Conservation (phyloP, 2,888 invertebrate genomes). For the Odontocolon sp. region DNA sequence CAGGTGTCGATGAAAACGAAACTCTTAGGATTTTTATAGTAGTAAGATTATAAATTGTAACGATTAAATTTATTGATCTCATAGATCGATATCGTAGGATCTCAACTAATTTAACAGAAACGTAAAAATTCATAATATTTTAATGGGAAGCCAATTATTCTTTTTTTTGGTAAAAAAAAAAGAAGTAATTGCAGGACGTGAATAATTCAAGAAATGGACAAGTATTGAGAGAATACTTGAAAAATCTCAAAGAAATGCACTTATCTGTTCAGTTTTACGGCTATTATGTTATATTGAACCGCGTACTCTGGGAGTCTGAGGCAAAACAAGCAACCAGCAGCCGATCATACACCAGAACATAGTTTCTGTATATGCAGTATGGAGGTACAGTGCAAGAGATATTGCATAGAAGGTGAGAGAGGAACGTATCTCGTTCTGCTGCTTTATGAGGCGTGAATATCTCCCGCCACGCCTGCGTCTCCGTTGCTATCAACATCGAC, state of each 20-base stretch:
- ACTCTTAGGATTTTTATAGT: neutral
- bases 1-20: constrained; percentile 4
- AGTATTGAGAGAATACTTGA: neutral
- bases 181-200: too few species aligned
- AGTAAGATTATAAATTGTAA: neutral
- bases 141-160: too few species aligned
- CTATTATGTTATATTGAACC: constrained; percentile 28
- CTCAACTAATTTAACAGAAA: too few species aligned
- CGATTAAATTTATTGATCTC: too few species aligned
- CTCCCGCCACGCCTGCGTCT: constrained; percentile 60
- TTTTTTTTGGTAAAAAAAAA: neutral
- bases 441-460: constrained; percentile 77
- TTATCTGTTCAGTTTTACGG: constrained; percentile 11
- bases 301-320: constrained; percentile 16
- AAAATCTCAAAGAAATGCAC: constrained; percentile 16
- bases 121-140: too few species aligned
- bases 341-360: constrained; percentile 13
- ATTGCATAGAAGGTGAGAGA: constrained; percentile 26
- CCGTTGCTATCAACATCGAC: constrained; percentile 45
- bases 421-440: constrained; percentile 66
- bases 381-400: constrained; percentile 26
- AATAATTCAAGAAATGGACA: neutral
- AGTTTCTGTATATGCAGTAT: neutral
- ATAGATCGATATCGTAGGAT: too few species aligned
- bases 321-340: constrained; percentile 5